Percentiles rank a stretch among this genome's conserved stretches.
These are phyloP conservation scores for Axinella damicornis DNA, from an alignment of 37 sponge, comb jelly and placozoan genomes.

Conservation along the genomic window DNA sequence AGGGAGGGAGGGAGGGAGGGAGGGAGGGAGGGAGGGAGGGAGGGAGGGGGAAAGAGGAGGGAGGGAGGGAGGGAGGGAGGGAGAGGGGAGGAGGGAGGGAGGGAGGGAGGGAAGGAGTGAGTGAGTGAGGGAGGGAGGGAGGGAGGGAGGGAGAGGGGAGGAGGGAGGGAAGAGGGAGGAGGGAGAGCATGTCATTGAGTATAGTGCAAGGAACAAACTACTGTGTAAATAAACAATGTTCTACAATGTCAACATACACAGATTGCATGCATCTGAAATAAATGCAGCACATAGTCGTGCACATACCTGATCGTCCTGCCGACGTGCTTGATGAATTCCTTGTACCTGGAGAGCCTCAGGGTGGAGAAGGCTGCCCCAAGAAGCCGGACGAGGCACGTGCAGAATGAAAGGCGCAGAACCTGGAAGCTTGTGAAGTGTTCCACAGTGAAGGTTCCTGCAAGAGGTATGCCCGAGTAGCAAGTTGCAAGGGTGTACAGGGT, in stretches of 20 bases:
- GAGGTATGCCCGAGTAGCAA: background rate
- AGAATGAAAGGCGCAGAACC: slow-evolving; percentile 83
- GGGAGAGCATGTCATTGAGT: no score
- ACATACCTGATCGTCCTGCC: slow-evolving; percentile 80
- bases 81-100: no score
- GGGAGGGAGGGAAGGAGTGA: background rate
- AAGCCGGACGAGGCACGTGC: slow-evolving; percentile 80
- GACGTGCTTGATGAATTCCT: slow-evolving; percentile 83
- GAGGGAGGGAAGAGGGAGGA: no score
- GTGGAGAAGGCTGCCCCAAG: slow-evolving; percentile 86
- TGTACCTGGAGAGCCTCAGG: slow-evolving; percentile 71
- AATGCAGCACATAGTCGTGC: background rate
- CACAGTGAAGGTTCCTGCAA: slow-evolving; percentile 58
- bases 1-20: no score
- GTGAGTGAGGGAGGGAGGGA: background rate
- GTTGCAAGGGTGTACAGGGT: background rate
- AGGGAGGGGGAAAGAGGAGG: no score
- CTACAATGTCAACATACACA: no score
- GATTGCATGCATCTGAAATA: slow-evolving; percentile 67
- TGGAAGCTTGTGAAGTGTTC: slow-evolving; percentile 53
- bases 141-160: background rate
- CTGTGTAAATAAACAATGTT: no score
- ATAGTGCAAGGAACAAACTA: no score
- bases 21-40: no score
- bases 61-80: no score